These are phyloP conservation scores for Alosa sapidissima DNA, from an alignment of 2,797 vertebrate genomes.

Conservation along the genomic window DNA sequence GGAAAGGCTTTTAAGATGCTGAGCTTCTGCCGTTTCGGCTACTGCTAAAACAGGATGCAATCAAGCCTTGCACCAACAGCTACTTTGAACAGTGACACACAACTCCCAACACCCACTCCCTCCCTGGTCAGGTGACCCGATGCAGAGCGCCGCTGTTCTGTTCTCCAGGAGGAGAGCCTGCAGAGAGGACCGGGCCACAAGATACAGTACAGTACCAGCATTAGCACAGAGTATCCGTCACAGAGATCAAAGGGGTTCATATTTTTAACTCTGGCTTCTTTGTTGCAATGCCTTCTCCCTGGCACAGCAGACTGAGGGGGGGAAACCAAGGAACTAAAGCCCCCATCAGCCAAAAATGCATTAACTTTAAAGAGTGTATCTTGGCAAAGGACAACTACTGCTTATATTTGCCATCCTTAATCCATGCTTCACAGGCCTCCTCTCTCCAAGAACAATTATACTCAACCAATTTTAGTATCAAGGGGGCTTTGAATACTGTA, in stretches of 20 bases:
- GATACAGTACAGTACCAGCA: background rate
- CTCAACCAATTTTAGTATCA: background rate
- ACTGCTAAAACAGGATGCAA: background rate
- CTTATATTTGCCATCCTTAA: constrained; percentile 12
- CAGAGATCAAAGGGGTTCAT: constrained; percentile 40
- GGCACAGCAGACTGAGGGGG: constrained; percentile 1
- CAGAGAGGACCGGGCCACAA: background rate
- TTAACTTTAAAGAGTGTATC: constrained; percentile 1
- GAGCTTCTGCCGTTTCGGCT: background rate
- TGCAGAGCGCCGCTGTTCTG: background rate
- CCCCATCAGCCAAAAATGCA: background rate
- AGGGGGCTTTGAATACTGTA: background rate
- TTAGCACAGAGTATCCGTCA: constrained; percentile 33
- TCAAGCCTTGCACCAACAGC: background rate
- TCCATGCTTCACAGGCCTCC: background rate
- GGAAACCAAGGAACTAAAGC: background rate
- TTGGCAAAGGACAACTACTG: constrained; percentile 5
- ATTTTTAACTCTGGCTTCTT: constrained; percentile 25
- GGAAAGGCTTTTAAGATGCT: background rate
- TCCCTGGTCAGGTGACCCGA: background rate
- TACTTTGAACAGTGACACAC: background rate
- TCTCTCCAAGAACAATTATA: constrained; percentile 11
- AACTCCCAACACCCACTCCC: background rate
- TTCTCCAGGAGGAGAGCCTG: background rate
- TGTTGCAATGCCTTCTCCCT: constrained; percentile 11